Base-by-base conservation (phyloP, 2,113 vertebrate genomes). In the Amphiprion percula region DNA sequence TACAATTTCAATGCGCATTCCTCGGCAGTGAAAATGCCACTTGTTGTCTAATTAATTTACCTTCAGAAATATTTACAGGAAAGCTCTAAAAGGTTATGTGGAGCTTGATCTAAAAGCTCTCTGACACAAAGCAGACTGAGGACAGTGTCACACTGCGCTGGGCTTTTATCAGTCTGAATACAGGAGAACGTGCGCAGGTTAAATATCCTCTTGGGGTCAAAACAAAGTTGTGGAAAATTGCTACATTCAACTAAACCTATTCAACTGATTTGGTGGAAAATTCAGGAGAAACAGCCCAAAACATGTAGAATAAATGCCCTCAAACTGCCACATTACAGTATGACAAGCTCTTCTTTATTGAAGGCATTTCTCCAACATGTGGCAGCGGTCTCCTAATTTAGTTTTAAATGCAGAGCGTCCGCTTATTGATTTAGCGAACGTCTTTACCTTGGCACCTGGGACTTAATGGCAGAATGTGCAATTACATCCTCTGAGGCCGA, bases 11-110 rank as follows among this genome's bases (percentile, higher is more conserved):
- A 60, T 39, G 44, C 11, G 33, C 49, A 30, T 70, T 63, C 63
- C 55, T 70, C 55, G 2, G 58, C 58, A 21, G 68, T 26, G 50
- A 21, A 82, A 81, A 82, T 39, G 63, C 39, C 64, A 79, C 55
- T 80, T 28, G 78, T 37, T 47, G 65, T 78, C 83, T 69, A 80
- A 91, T 84, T 74, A 80, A 82, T 83, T 84, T 73, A 71, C 30
- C 75, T 56, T 21, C 64, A 9, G 47, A 54, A 56, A 78, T 9
- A 24, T 67, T 77, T 37, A 44, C 37, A 47, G 33, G 55, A 26
- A 65, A 24, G 50, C 65, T 30, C 2, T 17, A 53, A 84, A 88
- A 88, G 79, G 81, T 62, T 74, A 68, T 50, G 5, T 5, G 10
- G 49, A 10, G 71, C 74, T 84, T 68, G 75, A 89, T 85, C 62